Conservation (phyloP, 2,113 vertebrate species). For the Ochotona princeps region DNA sequence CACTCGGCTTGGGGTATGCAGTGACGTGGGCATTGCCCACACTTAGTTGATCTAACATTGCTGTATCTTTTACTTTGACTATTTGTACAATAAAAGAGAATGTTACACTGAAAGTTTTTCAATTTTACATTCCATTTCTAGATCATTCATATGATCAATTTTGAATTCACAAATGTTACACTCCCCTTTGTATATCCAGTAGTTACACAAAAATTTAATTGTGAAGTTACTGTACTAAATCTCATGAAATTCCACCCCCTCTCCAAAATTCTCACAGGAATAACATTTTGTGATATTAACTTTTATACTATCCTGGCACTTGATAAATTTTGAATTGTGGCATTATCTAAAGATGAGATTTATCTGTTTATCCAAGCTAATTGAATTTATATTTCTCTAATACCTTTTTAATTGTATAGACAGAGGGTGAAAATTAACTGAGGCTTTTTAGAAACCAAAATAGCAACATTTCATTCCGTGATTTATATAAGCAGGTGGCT, state of each 20-base stretch:
- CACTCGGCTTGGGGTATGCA: too few relatives aligned
- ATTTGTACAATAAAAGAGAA: conserved; percentile 38
- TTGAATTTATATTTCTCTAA: conserved; percentile 40
- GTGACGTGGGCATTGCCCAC: too few relatives aligned
- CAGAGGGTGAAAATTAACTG: conserved; percentile 51
- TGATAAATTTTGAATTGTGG: conserved; percentile 71
- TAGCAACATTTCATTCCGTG: neutral
- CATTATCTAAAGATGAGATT: conserved; percentile 57
- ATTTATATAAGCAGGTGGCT: conserved; percentile 27
- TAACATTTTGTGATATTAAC: conserved; percentile 75
- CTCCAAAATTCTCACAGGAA: conserved; percentile 60
- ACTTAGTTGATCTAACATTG: neutral
- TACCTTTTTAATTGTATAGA: conserved; percentile 42
- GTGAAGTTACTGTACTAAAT: conserved; percentile 65
- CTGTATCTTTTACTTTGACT: neutral
- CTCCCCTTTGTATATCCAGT: neutral
- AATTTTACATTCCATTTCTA: conserved; percentile 1
- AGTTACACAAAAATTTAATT: conserved; percentile 65
- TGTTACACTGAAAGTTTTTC: neutral
- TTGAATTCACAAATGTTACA: conserved; percentile 4
- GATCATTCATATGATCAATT: conserved; percentile 15
- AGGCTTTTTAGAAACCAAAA: conserved; percentile 57
- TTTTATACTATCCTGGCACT: conserved; percentile 68
- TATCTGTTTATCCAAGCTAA: conserved; percentile 59
- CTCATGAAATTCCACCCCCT: conserved; percentile 40